Evolutionary conservation across 1,140 invertebrate genomes (phyloP).

Genomic region (Cherax quadricarinatus): DNA sequence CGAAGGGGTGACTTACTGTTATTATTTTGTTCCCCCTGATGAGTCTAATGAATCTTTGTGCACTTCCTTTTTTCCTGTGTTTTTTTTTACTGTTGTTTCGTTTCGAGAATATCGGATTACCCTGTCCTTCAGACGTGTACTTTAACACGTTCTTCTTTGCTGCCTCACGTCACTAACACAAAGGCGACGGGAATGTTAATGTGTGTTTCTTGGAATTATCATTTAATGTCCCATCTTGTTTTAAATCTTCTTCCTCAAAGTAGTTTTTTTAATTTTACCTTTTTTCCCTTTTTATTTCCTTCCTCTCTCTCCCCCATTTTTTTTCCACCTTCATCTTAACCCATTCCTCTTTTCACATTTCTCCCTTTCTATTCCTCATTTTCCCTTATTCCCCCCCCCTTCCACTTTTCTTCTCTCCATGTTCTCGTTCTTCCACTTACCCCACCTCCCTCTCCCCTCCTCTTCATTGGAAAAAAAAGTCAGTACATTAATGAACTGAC

Average conservation of each 20-base stretch:
- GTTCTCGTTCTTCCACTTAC: not conserved
- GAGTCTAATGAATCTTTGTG: conserved; percentile 58
- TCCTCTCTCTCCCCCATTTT: not conserved
- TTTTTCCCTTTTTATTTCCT: not conserved
- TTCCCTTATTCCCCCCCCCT: not conserved
- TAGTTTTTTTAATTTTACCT: not conserved
- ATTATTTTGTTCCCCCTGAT: conserved; percentile 66
- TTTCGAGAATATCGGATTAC: not conserved
- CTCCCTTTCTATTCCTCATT: not conserved
- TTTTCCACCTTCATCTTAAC: not conserved
- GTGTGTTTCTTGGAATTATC: not conserved
- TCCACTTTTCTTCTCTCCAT: not conserved
- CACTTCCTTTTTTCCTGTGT: conserved; percentile 9
- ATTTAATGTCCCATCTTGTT: conserved; percentile 15
- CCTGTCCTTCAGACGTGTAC: too few species aligned
- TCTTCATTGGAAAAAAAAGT: not conserved
- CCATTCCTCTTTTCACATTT: not conserved
- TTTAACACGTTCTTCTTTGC: not conserved
- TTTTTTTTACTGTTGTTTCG: not conserved
- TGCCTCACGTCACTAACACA: not conserved
- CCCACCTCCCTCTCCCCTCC: not conserved
- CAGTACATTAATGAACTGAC: not conserved
- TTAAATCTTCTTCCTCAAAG: conserved; percentile 14
- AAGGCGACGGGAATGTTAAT: too few species aligned
- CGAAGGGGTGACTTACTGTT: conserved; percentile 55